Base-by-base conservation (phyloP, 2,797 vertebrate species). In the Sebastes alutus region DNA sequence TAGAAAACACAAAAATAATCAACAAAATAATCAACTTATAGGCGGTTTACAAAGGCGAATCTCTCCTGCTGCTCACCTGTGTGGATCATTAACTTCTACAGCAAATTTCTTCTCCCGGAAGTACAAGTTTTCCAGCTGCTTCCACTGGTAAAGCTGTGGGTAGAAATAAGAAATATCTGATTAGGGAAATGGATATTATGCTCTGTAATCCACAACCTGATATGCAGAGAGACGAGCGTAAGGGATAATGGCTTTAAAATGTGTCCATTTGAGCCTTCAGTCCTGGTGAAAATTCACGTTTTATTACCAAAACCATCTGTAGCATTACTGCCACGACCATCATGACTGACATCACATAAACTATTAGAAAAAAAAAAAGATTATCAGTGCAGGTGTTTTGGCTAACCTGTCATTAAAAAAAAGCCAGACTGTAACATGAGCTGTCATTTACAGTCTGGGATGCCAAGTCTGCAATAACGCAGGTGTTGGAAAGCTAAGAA, bases 51-150 rank as follows among this genome's bases (percentile, higher is more conserved):
- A 38, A 29, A 8, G 2, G 6, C 18, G 14, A 52, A 65, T 18
- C 18, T 12, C 33, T 64, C 18, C 33, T 7, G 35, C 70, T 70
- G 12, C 91, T 95, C 65, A 99, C 99, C 99, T 98, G 92, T 97
- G 97, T 30, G 99, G 98, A 88, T 99, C 98, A 2, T 99, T 99
- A 5, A 99, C 99, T 93, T 99, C 99, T 42, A 99, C 98, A 0
- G 98, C 98, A 96, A 99, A 99, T 33, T 99, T 99, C 92, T 99
- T 99, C 92, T 99, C 98, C 70, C 98, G 95, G 90, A 99, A 99
- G 89, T 99, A 99, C 77, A 99, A 89, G 78, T 99, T 99, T 95
- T 99, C 99, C 87, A 99, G 93, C 89, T 99, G 99, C 75, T 99
- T 99, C 98, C 98, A 99, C 92, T 99, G 99, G 93, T 95, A 96